Evolutionary conservation across 2,888 invertebrate species (phyloP).

Genomic region (Drosophila monieri): DNA sequence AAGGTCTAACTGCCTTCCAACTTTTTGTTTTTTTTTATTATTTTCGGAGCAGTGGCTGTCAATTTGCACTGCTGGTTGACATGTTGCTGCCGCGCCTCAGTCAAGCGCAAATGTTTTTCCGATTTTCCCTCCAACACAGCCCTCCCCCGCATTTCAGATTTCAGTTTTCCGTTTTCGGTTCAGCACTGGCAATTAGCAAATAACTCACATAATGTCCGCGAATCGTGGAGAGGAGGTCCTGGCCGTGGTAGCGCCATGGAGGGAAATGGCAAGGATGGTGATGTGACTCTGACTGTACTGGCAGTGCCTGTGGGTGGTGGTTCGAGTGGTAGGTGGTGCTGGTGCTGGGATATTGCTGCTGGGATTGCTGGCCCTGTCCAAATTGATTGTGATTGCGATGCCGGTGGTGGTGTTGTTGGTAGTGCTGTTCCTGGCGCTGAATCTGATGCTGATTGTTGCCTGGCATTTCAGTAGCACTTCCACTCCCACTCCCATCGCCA

Average conservation of each 20-base stretch:
- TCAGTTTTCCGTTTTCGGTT: neutral
- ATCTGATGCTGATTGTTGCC: constrained; percentile 20
- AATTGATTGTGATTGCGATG: constrained; percentile 55
- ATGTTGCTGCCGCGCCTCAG: constrained; percentile 30
- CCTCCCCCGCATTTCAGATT: neutral
- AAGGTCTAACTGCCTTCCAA: constrained; percentile 11
- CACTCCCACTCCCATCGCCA: neutral
- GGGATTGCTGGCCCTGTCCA: constrained; percentile 16
- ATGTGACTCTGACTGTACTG: neutral
- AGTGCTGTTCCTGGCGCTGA: constrained; percentile 13
- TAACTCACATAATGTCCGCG: constrained; percentile 52
- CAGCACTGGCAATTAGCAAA: constrained; percentile 55
- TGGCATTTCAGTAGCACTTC: constrained; percentile 3
- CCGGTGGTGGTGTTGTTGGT: constrained; percentile 2
- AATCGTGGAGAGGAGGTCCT: constrained; percentile 33
- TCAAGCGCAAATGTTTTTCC: constrained; percentile 27
- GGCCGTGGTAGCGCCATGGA: constrained; percentile 34
- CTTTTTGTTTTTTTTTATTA: constrained; percentile 5
- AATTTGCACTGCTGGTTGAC: constrained; percentile 40
- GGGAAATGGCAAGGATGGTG: neutral
- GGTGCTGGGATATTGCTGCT: constrained; percentile 1
- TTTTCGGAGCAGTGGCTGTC: constrained; percentile 20
- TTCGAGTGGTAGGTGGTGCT: neutral
- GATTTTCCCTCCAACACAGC: constrained; percentile 3
- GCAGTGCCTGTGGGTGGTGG: neutral